These are phyloP conservation scores for Antheraea mylitta DNA, from an alignment of 1,140 invertebrate species.

Conservation along the genomic window DNA sequence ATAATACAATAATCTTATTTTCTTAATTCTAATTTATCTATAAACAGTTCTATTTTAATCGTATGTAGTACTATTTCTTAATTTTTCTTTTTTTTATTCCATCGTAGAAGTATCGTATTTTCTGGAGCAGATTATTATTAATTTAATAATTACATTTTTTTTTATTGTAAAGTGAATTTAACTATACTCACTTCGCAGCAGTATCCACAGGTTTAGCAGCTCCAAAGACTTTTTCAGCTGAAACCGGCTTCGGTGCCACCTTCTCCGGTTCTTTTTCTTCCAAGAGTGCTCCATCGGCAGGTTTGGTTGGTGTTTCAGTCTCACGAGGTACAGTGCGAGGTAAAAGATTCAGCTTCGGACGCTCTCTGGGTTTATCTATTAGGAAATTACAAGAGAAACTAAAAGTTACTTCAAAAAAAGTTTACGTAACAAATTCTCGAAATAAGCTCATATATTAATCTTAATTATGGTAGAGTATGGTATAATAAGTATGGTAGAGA, in stretches of 20 bases:
- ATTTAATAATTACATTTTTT: neutral
- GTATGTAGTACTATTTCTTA: no score
- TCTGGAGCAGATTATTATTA: no score
- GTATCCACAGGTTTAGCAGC: slow-evolving; percentile 97
- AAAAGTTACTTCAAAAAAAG: no score
- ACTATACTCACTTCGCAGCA: slow-evolving; percentile 79
- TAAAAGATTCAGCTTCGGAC: slow-evolving; percentile 86
- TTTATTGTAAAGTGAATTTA: neutral
- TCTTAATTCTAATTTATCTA: no score
- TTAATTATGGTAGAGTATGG: no score
- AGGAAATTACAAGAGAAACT: neutral
- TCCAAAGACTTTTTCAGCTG: slow-evolving; percentile 90
- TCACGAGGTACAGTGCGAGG: slow-evolving; percentile 86
- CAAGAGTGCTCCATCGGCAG: slow-evolving; percentile 44
- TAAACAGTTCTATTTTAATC: no score
- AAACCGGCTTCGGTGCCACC: slow-evolving; percentile 70
- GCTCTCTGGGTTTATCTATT: slow-evolving; percentile 76
- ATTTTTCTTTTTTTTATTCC: no score
- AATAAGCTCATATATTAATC: no score
- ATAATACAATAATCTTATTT: no score
- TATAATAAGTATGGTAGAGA: no score
- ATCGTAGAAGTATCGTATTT: no score
- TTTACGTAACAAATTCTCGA: no score
- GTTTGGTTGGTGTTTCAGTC: slow-evolving; percentile 47
- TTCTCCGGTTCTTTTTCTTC: slow-evolving; percentile 40